Evolutionary conservation across 2,888 invertebrate species (phyloP), one percentile per base, ranked within the genome.

Genomic region (Drosophila glabriapex): DNA sequence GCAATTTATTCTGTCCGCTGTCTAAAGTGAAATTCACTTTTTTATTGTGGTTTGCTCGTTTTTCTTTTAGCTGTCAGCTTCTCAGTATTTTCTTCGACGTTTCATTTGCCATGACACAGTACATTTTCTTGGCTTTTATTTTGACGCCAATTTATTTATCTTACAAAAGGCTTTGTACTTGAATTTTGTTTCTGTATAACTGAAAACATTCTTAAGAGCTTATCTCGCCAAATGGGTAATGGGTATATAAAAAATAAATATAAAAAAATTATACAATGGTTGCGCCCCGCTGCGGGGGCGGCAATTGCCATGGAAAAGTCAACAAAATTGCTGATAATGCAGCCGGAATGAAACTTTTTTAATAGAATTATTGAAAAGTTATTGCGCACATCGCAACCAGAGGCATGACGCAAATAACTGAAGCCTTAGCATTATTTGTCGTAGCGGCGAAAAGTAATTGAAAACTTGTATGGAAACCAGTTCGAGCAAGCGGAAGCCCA

Each of bases 261-360:
- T 3, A 46, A 14, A 52, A 37, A 60, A 33, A 65, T 12, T 1
- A 61, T 31, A 41, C 33, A 39, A 16, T 46, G 22, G 1, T 33
- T 12, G 33, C 12, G 14, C 0, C 35, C 35, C 12, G n/a, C 3
- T 41, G 50, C 6, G 25, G n/a, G 54, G 39, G 60, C 33, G 22
- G 31, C 46, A 37, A 52, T 41, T 52, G 16, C n/a, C 16, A 53
- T 6, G 31, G 33, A 41, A 73, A 66, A 80, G 62, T 65, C 71
- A 60, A 64, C 35, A 55, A 52, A 68, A 60, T 58, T 31, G 75
- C 82, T 89, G 90, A 89, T 87, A 87, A 60, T 49, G 69, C 88
- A 67, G 43, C 52, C 74, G 33, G 12, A 68, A 50, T 10, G 31
- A 62, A 80, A 68, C 50, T 68, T 75, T 62, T 64, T 54, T 16